Conservation (phyloP, 2,113 vertebrate genomes). For the Phaetusa simplex region DNA sequence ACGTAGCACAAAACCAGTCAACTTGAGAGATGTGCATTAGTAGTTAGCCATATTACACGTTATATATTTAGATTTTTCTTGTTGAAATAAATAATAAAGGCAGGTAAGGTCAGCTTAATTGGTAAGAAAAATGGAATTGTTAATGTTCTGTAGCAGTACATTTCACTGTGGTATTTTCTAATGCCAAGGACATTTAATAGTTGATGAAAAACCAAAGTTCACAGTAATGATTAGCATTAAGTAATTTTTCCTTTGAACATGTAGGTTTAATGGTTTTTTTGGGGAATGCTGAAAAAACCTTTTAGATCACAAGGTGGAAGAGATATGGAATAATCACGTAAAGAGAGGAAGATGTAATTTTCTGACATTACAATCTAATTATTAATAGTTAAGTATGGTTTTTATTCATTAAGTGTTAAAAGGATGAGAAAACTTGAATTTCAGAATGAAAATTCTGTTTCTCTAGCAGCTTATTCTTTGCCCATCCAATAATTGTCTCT, state of each 20-base stretch:
- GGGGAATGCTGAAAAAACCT: slow-evolving; percentile 58
- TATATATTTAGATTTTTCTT: background rate
- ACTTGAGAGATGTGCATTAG: background rate
- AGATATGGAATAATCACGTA: slow-evolving; percentile 46
- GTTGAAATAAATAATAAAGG: background rate
- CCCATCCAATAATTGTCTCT: background rate
- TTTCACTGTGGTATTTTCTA: slow-evolving; percentile 33
- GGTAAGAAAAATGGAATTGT: slow-evolving; percentile 1
- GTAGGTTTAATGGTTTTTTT: slow-evolving; percentile 50
- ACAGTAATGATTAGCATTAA: slow-evolving; percentile 3
- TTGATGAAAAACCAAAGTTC: slow-evolving; percentile 26
- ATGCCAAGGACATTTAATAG: background rate
- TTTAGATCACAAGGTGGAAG: slow-evolving; percentile 23
- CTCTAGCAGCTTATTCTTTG: background rate
- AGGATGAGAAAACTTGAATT: background rate
- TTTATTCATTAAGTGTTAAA: background rate
- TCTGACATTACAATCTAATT: background rate
- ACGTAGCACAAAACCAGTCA: background rate
- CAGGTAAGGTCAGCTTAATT: slow-evolving; percentile 1
- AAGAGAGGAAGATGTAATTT: background rate
- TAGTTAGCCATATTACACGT: background rate
- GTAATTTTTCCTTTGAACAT: background rate
- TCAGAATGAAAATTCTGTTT: slow-evolving; percentile 11
- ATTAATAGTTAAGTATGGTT: background rate
- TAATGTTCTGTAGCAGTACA: slow-evolving; percentile 24